Percentiles rank a stretch among this genome's conserved stretches.
Conservation (phyloP, 2,888 invertebrate genomes). For the Protophormia terraenovae region DNA sequence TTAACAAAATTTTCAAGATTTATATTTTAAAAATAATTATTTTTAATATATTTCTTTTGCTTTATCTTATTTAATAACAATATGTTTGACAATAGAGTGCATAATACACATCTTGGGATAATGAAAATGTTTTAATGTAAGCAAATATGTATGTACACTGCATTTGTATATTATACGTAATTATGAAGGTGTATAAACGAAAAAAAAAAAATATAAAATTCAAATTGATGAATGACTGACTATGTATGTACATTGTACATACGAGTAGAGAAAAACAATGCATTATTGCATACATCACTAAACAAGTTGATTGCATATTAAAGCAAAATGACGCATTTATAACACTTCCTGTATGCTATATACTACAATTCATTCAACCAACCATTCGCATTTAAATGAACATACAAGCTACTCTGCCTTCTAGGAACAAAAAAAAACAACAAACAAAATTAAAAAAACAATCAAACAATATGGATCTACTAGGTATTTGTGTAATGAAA, state of each 20-base stretch:
- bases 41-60: no score
- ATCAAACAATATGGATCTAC: neutral
- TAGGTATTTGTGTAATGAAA: slow-evolving; percentile 34
- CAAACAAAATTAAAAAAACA: neutral
- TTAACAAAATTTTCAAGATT: no score
- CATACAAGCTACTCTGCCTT: neutral
- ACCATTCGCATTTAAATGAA: slow-evolving; percentile 12
- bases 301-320: slow-evolving; percentile 66
- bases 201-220: neutral
- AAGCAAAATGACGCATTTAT: slow-evolving; percentile 60
- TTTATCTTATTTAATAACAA: no score
- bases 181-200: slow-evolving; percentile 8
- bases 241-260: neutral
- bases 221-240: slow-evolving; percentile 8
- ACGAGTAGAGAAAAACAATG: slow-evolving; percentile 46
- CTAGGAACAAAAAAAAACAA: neutral
- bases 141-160: neutral
- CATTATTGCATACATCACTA: slow-evolving; percentile 62
- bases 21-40: no score
- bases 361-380: slow-evolving; percentile 14
- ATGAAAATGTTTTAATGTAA: slow-evolving; percentile 24
- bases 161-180: neutral
- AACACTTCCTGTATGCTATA: slow-evolving; percentile 45
- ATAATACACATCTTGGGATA: neutral
- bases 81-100: neutral